phyloP scores from a whole-genome alignment of 2,888 invertebrate genomes.

The Leistus spinibarbis region DNA sequence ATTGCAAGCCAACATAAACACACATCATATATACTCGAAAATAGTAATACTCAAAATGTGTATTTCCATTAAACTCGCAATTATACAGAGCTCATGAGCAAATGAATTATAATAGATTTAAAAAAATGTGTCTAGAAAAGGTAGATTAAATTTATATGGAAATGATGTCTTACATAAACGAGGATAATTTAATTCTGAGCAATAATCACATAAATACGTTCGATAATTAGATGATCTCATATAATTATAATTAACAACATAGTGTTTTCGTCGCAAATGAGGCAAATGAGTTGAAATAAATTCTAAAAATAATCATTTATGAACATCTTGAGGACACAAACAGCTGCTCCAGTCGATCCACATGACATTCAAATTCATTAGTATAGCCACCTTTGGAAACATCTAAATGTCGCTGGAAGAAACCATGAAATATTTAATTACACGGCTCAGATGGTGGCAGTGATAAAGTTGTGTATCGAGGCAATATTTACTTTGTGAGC shows the following conservation, averaged over 20 bases:
- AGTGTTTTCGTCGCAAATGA: not conserved
- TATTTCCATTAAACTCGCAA: too few species aligned
- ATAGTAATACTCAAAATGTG: too few species aligned
- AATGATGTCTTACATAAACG: too few species aligned
- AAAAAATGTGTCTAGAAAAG: too few species aligned
- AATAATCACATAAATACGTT: too few species aligned
- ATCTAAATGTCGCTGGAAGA: slow-evolving; percentile 19
- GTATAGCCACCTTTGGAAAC: slow-evolving; percentile 28
- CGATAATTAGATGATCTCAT: too few species aligned
- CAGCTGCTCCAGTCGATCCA: slow-evolving; percentile 7
- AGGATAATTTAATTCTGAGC: too few species aligned
- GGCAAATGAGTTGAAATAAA: slow-evolving; percentile 2
- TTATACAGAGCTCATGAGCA: too few species aligned
- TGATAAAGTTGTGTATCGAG: slow-evolving; percentile 17
- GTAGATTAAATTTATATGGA: too few species aligned
- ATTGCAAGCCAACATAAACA: too few species aligned
- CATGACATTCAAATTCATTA: slow-evolving; percentile 28
- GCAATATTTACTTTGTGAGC: slow-evolving; percentile 17
- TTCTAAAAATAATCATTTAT: slow-evolving; percentile 19
- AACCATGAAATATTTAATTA: slow-evolving; percentile 35
- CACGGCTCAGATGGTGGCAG: slow-evolving; percentile 19
- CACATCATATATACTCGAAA: too few species aligned
- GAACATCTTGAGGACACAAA: slow-evolving; percentile 20
- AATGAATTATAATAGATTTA: too few species aligned
- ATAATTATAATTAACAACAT: not conserved